Evolutionary conservation across 35 echinoderm and acorn worm species (phyloP).

Genomic region (Patiria miniata): DNA sequence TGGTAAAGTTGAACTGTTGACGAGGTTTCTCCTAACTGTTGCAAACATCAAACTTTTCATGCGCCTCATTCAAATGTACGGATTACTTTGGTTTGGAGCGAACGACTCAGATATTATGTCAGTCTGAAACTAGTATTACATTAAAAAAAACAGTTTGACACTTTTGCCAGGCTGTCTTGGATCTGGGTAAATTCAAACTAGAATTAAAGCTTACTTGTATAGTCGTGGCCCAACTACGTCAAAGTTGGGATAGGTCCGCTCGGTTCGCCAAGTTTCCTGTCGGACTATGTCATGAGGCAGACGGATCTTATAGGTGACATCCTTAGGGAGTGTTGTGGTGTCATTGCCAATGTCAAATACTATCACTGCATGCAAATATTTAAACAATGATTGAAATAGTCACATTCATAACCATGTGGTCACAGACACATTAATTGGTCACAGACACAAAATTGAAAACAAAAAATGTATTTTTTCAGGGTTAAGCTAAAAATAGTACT

Average conservation of each 20-base stretch:
- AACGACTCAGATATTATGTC: too few relatives aligned
- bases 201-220: conserved; percentile 53
- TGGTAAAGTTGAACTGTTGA: too few relatives aligned
- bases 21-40: too few relatives aligned
- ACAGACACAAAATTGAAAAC: not conserved
- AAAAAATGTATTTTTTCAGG: not conserved
- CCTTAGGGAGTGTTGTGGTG: conserved; percentile 56
- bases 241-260: conserved; percentile 60
- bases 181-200: not conserved
- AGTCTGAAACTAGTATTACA: too few relatives aligned
- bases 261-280: conserved; percentile 63
- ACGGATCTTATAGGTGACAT: conserved; percentile 82
- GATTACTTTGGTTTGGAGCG: too few relatives aligned
- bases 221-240: conserved; percentile 57
- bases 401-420: not conserved
- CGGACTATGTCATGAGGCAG: conserved; percentile 63
- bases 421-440: not conserved
- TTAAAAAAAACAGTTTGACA: too few relatives aligned
- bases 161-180: too few relatives aligned
- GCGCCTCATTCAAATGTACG: too few relatives aligned
- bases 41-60: too few relatives aligned
- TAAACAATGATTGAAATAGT: not conserved
- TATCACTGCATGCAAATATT: conserved; percentile 61
- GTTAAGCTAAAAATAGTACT: too few relatives aligned
- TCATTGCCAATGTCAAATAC: conserved; percentile 63